phyloP scores from a whole-genome alignment of 2,113 vertebrate genomes.

The Aplodontia rufa region DNA sequence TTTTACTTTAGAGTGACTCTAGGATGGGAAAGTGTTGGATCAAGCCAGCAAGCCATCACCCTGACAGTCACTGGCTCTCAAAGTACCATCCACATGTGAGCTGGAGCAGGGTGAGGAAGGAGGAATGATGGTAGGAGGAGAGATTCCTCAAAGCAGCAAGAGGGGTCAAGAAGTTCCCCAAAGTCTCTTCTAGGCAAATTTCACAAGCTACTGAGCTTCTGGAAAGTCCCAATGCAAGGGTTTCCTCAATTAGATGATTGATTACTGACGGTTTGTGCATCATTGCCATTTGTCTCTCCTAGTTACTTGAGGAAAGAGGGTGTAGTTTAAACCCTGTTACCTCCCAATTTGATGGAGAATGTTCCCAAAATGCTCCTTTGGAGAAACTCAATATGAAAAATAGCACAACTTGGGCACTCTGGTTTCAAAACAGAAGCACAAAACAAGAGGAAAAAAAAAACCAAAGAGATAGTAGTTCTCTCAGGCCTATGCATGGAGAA shows the following conservation, averaged over 20 bases:
- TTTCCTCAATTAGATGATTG: slow-evolving; percentile 28
- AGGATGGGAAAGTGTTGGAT: slow-evolving; percentile 46
- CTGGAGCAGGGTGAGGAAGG: background rate
- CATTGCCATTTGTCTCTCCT: background rate
- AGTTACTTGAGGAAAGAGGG: background rate
- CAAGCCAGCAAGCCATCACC: slow-evolving; percentile 51
- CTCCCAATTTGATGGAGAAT: slow-evolving; percentile 13
- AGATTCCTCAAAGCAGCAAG: slow-evolving; percentile 63
- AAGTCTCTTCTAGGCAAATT: slow-evolving; percentile 41
- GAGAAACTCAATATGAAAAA: slow-evolving; percentile 62
- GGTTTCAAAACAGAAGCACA: slow-evolving; percentile 48
- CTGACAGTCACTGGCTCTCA: slow-evolving; percentile 32
- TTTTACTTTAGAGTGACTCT: slow-evolving; percentile 69
- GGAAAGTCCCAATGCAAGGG: slow-evolving; percentile 38
- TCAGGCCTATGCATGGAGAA: background rate
- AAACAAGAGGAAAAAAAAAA: background rate
- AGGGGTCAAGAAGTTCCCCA: slow-evolving; percentile 46
- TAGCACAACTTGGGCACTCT: slow-evolving; percentile 27
- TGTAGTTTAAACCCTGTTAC: background rate
- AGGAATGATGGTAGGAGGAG: background rate
- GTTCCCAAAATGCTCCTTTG: slow-evolving; percentile 60
- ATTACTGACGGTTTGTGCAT: slow-evolving; percentile 32
- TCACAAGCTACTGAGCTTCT: slow-evolving; percentile 52
- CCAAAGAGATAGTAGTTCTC: background rate
- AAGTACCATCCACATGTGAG: slow-evolving; percentile 57